Percentiles rank a stretch among this genome's conserved stretches.
Evolutionary conservation across 2,113 vertebrate species (phyloP).

Genomic region (Ophthalmotilapia sp.): DNA sequence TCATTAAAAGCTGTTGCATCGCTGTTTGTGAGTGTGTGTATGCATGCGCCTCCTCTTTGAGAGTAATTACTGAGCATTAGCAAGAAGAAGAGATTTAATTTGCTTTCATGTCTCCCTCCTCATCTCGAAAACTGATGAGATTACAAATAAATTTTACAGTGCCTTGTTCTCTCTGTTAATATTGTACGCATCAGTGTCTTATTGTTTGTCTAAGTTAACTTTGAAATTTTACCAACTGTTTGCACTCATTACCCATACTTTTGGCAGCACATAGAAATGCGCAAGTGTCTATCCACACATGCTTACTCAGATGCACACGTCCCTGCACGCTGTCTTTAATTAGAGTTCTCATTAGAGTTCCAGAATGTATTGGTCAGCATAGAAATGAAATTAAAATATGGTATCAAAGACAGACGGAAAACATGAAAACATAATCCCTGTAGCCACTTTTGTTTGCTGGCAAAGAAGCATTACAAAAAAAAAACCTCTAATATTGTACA

Average conservation of each 20-base stretch:
- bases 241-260: constrained; percentile 18
- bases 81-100: constrained; percentile 16
- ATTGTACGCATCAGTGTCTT: constrained; percentile 26
- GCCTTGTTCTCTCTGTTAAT: constrained; percentile 28
- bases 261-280: background rate
- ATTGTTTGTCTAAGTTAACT: constrained; percentile 15
- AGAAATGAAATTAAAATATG: background rate
- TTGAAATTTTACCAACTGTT: constrained; percentile 41
- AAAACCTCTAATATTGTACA: rapidly evolving
- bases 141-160: constrained; percentile 23
- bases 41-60: background rate
- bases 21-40: background rate
- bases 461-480: background rate
- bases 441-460: background rate
- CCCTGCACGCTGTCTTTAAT: background rate
- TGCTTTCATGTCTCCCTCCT: constrained; percentile 2
- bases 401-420: background rate
- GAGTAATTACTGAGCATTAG: constrained; percentile 9
- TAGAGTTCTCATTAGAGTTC: background rate
- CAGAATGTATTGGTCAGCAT: background rate
- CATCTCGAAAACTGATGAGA: constrained; percentile 34
- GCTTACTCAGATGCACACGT: background rate
- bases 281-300: background rate
- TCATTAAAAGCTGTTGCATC: constrained; percentile 19
- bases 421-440: background rate